phyloP scores from a whole-genome alignment of 1,140 invertebrate species.

The Bombus picipes region DNA sequence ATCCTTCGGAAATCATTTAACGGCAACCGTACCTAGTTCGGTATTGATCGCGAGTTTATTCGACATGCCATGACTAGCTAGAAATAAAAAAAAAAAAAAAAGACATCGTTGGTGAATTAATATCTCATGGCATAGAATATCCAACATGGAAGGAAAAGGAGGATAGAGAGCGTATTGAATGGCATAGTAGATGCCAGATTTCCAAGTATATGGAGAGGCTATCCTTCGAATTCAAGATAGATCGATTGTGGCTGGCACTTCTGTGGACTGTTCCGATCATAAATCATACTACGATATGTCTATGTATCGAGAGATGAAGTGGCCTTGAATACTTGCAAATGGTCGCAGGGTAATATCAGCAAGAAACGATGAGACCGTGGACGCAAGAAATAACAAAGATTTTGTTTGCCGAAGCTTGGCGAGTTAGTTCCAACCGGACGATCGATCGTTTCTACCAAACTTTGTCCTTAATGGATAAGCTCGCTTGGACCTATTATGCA shows the following conservation, averaged over 20 bases:
- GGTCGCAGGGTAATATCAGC: constrained; percentile 22
- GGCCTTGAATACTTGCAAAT: constrained; percentile 63
- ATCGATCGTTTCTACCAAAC: constrained; percentile 56
- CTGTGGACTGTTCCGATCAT: constrained; percentile 41
- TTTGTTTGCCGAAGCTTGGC: background rate
- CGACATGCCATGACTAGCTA: background rate
- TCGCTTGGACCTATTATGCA: constrained; percentile 67
- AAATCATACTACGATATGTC: constrained; percentile 67
- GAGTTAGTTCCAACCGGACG: constrained; percentile 25
- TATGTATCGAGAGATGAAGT: constrained; percentile 46
- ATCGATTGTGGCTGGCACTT: constrained; percentile 53
- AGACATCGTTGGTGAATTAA: constrained; percentile 49
- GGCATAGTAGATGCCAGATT: constrained; percentile 46
- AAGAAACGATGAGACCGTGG: background rate
- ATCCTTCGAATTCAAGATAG: constrained; percentile 41
- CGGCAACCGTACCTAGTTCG: background rate
- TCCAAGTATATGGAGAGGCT: constrained; percentile 29
- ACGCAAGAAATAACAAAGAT: constrained; percentile 14
- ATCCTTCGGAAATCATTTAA: background rate
- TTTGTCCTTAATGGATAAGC: constrained; percentile 67
- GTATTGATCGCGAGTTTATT: background rate
- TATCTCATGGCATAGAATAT: constrained; percentile 54
- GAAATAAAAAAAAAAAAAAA: constrained; percentile 26
- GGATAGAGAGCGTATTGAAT: constrained; percentile 28
- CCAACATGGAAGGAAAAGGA: constrained; percentile 39